These are phyloP conservation scores for Eumerus sabulonum DNA, from an alignment of 2,888 invertebrate genomes.

Conservation along the genomic window DNA sequence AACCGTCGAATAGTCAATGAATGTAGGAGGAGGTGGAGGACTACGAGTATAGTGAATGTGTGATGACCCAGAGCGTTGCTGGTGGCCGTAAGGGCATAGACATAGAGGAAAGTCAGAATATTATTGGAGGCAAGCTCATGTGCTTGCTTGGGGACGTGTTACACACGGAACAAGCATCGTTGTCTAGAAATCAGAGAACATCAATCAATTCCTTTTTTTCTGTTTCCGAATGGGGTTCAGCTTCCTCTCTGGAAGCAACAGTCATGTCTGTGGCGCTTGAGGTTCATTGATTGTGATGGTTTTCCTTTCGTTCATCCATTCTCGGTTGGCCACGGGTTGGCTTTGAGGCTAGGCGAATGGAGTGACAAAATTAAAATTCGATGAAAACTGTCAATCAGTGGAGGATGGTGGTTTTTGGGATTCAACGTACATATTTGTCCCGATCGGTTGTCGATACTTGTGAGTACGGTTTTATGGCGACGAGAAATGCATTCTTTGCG, in stretches of 20 bases:
- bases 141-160: slow-evolving; percentile 43
- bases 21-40: slow-evolving; percentile 18
- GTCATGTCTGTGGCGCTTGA: slow-evolving; percentile 7
- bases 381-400: slow-evolving; percentile 75
- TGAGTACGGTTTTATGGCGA: too few species aligned
- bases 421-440: background rate
- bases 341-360: slow-evolving; percentile 5
- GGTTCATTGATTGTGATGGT: slow-evolving; percentile 40
- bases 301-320: background rate
- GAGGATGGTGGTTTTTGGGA: slow-evolving; percentile 42
- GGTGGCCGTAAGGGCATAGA: slow-evolving; percentile 23
- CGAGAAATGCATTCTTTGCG: too few species aligned
- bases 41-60: background rate
- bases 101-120: slow-evolving; percentile 45
- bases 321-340: slow-evolving; percentile 2
- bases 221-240: background rate
- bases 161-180: slow-evolving; percentile 48
- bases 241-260: slow-evolving; percentile 53
- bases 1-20: slow-evolving; percentile 57
- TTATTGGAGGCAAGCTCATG: slow-evolving; percentile 31
- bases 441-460: too few species aligned
- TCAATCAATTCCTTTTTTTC: slow-evolving; percentile 51
- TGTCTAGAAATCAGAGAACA: slow-evolving; percentile 63
- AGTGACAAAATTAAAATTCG: slow-evolving; percentile 76
- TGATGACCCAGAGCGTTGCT: slow-evolving; percentile 38